These are phyloP conservation scores for Biston stratarius DNA, from an alignment of 2,888 invertebrate genomes.

Conservation along the genomic window DNA sequence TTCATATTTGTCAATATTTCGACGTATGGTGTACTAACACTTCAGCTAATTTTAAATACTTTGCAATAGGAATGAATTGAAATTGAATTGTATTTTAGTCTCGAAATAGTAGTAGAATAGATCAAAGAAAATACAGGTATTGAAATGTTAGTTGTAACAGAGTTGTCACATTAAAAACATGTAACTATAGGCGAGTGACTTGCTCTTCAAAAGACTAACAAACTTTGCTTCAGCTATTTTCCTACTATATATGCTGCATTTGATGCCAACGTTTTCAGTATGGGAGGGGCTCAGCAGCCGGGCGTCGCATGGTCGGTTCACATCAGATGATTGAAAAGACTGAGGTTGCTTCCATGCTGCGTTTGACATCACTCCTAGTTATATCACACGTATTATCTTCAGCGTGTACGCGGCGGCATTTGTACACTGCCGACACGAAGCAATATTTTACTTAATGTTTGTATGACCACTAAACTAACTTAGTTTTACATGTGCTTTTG, in stretches of 20 bases:
- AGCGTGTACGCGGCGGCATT: conserved; percentile 65
- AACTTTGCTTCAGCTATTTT: background rate
- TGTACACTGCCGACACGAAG: conserved; percentile 59
- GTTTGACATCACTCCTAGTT: conserved; percentile 70
- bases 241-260: conserved; percentile 27
- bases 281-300: conserved; percentile 60
- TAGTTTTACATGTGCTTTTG: conserved; percentile 28
- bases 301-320: conserved; percentile 72
- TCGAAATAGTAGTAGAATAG: too few species aligned
- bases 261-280: conserved; percentile 56
- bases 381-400: conserved; percentile 67
- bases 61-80: too few species aligned
- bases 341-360: conserved; percentile 81
- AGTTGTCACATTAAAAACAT: too few species aligned
- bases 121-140: too few species aligned
- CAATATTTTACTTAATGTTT: conserved; percentile 37
- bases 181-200: too few species aligned
- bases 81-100: too few species aligned
- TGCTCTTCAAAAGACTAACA: too few species aligned
- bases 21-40: background rate
- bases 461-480: conserved; percentile 44
- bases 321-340: conserved; percentile 81
- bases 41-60: too few species aligned
- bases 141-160: too few species aligned
- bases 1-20: conserved; percentile 4